Conservation (phyloP, 2,797 vertebrate genomes). For the Capromys pilorides region DNA sequence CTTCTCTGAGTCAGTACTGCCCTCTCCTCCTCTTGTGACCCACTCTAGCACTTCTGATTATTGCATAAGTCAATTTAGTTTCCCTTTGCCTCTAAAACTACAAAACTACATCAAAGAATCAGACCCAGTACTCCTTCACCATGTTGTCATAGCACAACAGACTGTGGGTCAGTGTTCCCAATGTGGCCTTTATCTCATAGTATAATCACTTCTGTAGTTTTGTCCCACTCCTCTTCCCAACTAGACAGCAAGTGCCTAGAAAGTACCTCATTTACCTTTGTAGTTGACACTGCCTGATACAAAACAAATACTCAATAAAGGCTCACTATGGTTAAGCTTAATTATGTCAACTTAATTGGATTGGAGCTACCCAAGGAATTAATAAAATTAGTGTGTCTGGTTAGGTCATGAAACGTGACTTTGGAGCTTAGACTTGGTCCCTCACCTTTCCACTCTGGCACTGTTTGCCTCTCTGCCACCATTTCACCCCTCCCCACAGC, state of each 20-base stretch:
- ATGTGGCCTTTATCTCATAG: not conserved
- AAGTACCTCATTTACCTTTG: not conserved
- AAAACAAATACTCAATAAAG: not conserved
- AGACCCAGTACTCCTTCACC: not conserved
- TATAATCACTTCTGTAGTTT: not conserved
- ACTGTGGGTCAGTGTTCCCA: not conserved
- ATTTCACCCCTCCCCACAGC: no score
- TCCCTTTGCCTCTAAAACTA: not conserved
- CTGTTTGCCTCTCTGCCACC: not conserved
- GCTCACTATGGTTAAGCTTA: not conserved
- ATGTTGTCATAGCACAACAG: not conserved
- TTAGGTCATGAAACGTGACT: not conserved
- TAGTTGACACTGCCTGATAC: not conserved
- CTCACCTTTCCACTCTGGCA: not conserved
- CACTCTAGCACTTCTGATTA: not conserved
- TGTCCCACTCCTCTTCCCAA: not conserved
- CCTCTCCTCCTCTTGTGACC: not conserved
- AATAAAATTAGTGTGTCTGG: not conserved
- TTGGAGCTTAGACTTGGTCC: not conserved
- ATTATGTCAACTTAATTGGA: not conserved
- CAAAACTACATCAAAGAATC: not conserved
- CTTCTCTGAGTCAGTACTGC: no score
- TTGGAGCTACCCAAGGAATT: not conserved
- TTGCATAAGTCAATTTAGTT: slow-evolving; percentile 5
- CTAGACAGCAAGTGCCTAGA: not conserved